Evolutionary conservation across 2,888 invertebrate species (phyloP).

Genomic region (Xestia xanthographa): DNA sequence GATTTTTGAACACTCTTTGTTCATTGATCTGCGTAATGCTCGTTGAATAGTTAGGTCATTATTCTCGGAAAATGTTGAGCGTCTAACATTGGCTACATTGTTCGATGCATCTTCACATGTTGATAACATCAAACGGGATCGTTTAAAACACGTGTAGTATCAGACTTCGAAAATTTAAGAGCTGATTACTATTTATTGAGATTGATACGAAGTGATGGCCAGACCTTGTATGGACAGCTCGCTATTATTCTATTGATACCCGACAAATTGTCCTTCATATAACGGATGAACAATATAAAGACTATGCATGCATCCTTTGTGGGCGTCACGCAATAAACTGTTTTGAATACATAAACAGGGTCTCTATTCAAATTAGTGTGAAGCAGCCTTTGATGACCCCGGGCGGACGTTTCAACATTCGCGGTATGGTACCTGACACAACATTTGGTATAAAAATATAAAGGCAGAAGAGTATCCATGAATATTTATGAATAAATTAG

Average conservation of each 20-base stretch:
- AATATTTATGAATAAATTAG: conserved; percentile 59
- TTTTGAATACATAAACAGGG: conserved; percentile 79
- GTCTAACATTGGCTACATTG: conserved; percentile 36
- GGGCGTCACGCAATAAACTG: conserved; percentile 76
- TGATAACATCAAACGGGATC: conserved; percentile 28
- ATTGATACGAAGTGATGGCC: conserved; percentile 41
- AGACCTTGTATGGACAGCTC: conserved; percentile 12
- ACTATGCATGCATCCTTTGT: conserved; percentile 72
- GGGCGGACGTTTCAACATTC: conserved; percentile 68
- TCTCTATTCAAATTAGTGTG: conserved; percentile 77
- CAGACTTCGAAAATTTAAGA: conserved; percentile 13
- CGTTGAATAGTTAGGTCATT: conserved; percentile 62
- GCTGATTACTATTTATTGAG: conserved; percentile 40
- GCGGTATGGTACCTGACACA: conserved; percentile 49
- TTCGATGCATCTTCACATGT: conserved; percentile 28
- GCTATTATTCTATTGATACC: conserved; percentile 42
- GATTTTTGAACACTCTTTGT: conserved; percentile 65
- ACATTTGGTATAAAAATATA: conserved; percentile 49
- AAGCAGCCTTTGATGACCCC: conserved; percentile 76
- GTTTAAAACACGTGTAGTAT: conserved; percentile 24
- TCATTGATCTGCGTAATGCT: conserved; percentile 61
- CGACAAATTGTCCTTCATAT: conserved; percentile 56
- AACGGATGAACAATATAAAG: conserved; percentile 69
- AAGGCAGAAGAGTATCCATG: conserved; percentile 37
- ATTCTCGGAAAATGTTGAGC: conserved; percentile 55